Base-by-base conservation (phyloP, 2,888 invertebrate species). In the Orthosia cruda region DNA sequence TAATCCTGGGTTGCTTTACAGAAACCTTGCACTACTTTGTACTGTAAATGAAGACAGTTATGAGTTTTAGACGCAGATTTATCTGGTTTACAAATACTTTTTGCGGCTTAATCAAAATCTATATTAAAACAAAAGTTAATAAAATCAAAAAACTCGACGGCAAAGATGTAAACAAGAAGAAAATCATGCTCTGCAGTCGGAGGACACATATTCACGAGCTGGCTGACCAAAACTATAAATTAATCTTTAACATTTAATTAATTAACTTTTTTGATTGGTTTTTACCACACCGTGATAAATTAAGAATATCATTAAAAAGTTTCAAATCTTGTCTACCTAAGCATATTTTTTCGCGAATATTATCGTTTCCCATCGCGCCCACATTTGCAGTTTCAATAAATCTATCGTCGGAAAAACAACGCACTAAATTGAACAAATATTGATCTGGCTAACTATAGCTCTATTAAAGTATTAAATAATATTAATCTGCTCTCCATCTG, bases 1-100 rank as follows among this genome's bases (percentile, higher is more conserved):
- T 98, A 98, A 73, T 98, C 98, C 89, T 98, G 98, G 0, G 98
- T 98, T 13, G 98, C 98, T 88, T 98, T 98, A 91, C 99, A 99
- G 91, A 98, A 98, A 0, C 98, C 98, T 91, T 98, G 98, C 68
- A 99, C 98, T 2, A 98, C 98, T 90, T 98, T 98, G 89, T 98
- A 97, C 98, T 98, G 95, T 23, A 97, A 97, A 74, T 77, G n/a
- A 55, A 18, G 15, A 20, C 0, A 23, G 16, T 3, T 5, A 12
- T 61, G 0, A 50, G 47, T 26, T 11, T 4, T n/a, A 40, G 12
- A 32, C 26, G 32, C 16, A 40, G 12, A 12, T 4, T 32, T 18
- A 12, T 4, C 18, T 18, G 11, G 16, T 16, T 49, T 49, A 16
- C 4, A 32, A 2, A 32, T 32, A 4, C 32, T 32, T 32, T 32